These are phyloP conservation scores for Ochotona princeps DNA, from an alignment of 2,113 vertebrate genomes.

Conservation along the genomic window DNA sequence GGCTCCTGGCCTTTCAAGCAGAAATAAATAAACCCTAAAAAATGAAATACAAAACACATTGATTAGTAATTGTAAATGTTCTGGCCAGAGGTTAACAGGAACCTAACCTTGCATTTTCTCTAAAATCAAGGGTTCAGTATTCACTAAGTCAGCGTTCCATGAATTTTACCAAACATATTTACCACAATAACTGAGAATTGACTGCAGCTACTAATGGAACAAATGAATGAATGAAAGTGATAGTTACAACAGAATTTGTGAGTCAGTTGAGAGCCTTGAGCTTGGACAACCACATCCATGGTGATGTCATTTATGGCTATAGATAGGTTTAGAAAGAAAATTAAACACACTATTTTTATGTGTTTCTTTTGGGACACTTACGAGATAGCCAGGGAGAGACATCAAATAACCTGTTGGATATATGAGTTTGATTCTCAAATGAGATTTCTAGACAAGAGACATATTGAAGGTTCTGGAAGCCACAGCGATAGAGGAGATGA, in stretches of 20 bases:
- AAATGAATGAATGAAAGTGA: not conserved
- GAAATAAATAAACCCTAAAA: not conserved
- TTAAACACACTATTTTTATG: not conserved
- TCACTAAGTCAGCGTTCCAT: not conserved
- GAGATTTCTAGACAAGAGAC: slow-evolving; percentile 18
- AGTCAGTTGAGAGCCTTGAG: not conserved
- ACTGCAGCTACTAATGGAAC: not conserved
- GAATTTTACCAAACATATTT: not conserved
- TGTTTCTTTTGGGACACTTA: not conserved
- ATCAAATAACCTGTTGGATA: slow-evolving; percentile 28
- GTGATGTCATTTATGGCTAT: not conserved
- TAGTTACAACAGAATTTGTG: not conserved
- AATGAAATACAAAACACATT: not conserved
- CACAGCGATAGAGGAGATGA: not conserved
- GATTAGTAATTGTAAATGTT: not conserved
- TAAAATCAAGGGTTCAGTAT: not conserved
- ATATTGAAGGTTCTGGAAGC: not conserved
- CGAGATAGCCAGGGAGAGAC: not conserved
- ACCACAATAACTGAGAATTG: not conserved
- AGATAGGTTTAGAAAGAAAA: not conserved
- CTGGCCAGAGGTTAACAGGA: not conserved
- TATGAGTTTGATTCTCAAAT: not conserved
- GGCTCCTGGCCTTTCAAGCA: not conserved
- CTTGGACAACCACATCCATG: not conserved
- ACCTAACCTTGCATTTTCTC: not conserved